Percentiles rank a stretch among this genome's conserved stretches.
phyloP scores from a whole-genome alignment of 2,113 vertebrate species.

The Solea solea region DNA sequence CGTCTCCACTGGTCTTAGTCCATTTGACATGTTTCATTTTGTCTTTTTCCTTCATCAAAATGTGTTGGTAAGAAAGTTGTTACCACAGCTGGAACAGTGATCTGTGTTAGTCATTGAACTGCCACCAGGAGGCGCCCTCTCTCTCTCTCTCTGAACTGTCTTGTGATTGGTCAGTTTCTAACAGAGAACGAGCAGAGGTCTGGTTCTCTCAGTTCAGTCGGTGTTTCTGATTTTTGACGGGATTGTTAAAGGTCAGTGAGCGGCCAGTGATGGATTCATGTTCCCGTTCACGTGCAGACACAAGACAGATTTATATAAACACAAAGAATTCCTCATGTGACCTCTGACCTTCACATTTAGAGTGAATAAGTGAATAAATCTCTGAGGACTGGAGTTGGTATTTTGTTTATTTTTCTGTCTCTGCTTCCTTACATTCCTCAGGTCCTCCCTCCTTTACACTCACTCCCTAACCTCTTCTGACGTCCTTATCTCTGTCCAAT shows the following conservation, averaged over 20 bases:
- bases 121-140: too few species aligned
- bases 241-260: background rate
- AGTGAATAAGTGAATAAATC: slow-evolving; percentile 34
- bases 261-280: background rate
- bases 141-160: too few species aligned
- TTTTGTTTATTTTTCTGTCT: slow-evolving; percentile 35
- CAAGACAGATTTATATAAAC: slow-evolving; percentile 18
- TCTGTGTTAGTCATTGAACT: too few species aligned
- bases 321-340: slow-evolving; percentile 44
- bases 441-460: slow-evolving; percentile 4
- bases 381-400: slow-evolving; percentile 9
- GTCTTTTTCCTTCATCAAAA: too few species aligned
- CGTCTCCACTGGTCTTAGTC: too few species aligned
- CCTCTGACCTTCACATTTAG: slow-evolving; percentile 42
- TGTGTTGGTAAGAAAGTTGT: too few species aligned
- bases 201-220: too few species aligned
- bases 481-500: background rate
- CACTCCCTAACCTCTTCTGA: background rate
- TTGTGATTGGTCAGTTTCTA: too few species aligned
- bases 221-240: background rate
- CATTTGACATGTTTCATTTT: too few species aligned
- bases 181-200: too few species aligned
- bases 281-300: slow-evolving; percentile 16
- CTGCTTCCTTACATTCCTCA: slow-evolving; percentile 44
- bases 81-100: too few species aligned